These are phyloP conservation scores for Synanthedon formicaeformis DNA, from an alignment of 2,888 invertebrate species.

Conservation along the genomic window DNA sequence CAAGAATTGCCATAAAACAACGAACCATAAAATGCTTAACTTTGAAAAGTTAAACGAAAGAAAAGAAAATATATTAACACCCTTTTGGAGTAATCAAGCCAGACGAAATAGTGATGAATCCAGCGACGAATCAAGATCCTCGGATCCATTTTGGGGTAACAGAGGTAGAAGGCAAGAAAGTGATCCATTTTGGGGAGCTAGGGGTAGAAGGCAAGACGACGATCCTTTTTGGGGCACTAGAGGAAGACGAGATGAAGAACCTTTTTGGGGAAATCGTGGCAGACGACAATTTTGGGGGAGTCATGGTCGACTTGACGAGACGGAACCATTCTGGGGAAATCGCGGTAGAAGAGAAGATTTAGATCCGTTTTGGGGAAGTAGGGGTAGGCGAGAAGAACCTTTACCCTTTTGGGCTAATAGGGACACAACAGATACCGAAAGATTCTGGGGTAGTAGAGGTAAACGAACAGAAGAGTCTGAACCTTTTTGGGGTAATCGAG, in stretches of 20 bases:
- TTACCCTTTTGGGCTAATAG: conserved; percentile 25
- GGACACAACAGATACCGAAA: conserved; percentile 6
- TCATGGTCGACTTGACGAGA: conserved; percentile 19
- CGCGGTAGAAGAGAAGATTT: conserved; percentile 38
- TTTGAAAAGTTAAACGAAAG: conserved; percentile 6
- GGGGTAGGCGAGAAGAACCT: conserved; percentile 21
- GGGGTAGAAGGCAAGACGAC: conserved; percentile 20
- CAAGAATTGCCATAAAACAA: conserved; percentile 19
- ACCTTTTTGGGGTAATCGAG: conserved; percentile 24
- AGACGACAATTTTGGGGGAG: conserved; percentile 31
- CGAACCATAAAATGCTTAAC: conserved; percentile 3
- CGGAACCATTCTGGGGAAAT: conserved; percentile 41
- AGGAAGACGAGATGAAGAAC: conserved; percentile 22
- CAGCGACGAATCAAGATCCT: conserved; percentile 13
- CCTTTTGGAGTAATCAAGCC: conserved; percentile 44
- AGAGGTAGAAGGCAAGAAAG: conserved; percentile 22
- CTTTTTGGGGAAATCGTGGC: conserved; percentile 26
- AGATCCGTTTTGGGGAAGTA: conserved; percentile 20
- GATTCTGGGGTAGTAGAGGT: conserved; percentile 9
- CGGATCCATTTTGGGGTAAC: conserved; percentile 30
- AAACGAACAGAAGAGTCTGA: conserved; percentile 14
- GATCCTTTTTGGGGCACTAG: conserved; percentile 18
- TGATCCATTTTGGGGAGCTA: conserved; percentile 21
- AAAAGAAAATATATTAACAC: conserved; percentile 26
- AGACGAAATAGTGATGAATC: conserved; percentile 12